Percentiles rank a stretch among this genome's conserved stretches.
Conservation (phyloP, 2,888 invertebrate genomes). For the Cenopis cana region DNA sequence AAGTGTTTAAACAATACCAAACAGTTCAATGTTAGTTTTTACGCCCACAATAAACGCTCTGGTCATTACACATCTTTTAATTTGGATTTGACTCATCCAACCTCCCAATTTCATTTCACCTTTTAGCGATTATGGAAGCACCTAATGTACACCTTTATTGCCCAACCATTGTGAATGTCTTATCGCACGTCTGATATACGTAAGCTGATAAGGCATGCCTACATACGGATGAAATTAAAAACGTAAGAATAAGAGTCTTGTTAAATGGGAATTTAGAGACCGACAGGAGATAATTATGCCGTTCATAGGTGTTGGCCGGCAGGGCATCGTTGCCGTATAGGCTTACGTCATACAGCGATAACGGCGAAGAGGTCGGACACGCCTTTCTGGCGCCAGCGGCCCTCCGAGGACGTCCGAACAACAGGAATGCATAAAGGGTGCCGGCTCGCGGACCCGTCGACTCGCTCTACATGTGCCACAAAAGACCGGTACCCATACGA, state of each 20-base stretch:
- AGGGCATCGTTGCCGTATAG: conserved; percentile 52
- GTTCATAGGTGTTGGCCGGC: conserved; percentile 52
- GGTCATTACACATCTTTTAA: conserved; percentile 38
- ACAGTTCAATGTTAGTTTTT: conserved; percentile 61
- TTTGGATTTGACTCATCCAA: conserved; percentile 44
- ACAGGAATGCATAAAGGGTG: conserved; percentile 74
- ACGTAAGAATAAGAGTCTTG: conserved; percentile 42
- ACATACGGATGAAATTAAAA: conserved; percentile 55
- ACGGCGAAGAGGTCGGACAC: conserved; percentile 74
- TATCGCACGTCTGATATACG: conserved; percentile 64
- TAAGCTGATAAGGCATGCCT: conserved; percentile 62
- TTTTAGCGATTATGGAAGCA: conserved; percentile 28
- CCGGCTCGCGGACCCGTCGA: conserved; percentile 66
- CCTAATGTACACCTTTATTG: conserved; percentile 32
- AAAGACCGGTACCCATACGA: conserved; percentile 76
- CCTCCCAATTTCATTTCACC: conserved; percentile 33
- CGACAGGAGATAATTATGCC: conserved; percentile 47
- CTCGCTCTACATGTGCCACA: conserved; percentile 78
- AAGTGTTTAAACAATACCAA: conserved; percentile 36
- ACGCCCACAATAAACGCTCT: conserved; percentile 60
- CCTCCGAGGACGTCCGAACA: conserved; percentile 72
- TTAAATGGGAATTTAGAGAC: conserved; percentile 19
- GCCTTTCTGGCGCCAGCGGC: conserved; percentile 77
- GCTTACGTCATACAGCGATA: conserved; percentile 81
- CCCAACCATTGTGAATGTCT: conserved; percentile 48